These are phyloP conservation scores for Perognathus longimembris DNA, from an alignment of 2,113 vertebrate species.

Conservation along the genomic window DNA sequence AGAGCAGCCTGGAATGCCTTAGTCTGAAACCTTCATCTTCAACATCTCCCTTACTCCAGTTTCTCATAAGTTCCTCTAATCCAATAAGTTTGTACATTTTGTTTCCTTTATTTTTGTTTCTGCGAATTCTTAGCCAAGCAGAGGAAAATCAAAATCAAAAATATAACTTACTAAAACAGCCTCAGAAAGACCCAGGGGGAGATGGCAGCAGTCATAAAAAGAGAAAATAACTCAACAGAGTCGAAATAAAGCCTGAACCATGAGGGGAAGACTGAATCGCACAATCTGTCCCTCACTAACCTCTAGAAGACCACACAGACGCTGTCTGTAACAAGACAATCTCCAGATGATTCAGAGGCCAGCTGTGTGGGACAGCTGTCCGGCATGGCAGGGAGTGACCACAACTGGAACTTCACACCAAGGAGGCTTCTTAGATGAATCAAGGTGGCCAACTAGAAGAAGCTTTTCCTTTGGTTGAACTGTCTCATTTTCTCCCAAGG, in stretches of 20 bases:
- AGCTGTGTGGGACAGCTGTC: background rate
- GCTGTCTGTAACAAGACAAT: background rate
- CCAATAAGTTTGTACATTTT: slow-evolving; percentile 15
- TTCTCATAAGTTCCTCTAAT: slow-evolving; percentile 8
- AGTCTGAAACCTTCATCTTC: background rate
- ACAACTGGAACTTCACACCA: background rate
- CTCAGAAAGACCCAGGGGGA: slow-evolving; percentile 83
- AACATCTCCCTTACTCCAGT: background rate
- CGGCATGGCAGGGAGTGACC: background rate
- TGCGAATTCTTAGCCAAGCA: slow-evolving; percentile 70
- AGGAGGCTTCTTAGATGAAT: background rate
- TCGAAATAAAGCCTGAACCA: slow-evolving; percentile 81
- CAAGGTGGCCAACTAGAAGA: background rate
- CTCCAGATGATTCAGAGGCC: background rate
- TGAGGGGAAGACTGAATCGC: slow-evolving; percentile 46
- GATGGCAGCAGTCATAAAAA: slow-evolving; percentile 65
- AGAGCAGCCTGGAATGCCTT: background rate
- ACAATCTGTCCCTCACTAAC: background rate
- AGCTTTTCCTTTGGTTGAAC: background rate
- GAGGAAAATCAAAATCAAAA: slow-evolving; percentile 76
- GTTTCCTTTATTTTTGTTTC: slow-evolving; percentile 54
- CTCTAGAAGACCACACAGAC: slow-evolving; percentile 5
- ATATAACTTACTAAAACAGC: slow-evolving; percentile 76
- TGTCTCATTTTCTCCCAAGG: background rate
- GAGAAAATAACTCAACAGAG: slow-evolving; percentile 78